Evolutionary conservation across 2,797 vertebrate species (phyloP), one percentile per base, ranked within the genome.

Genomic region (Sebastiscus tertius): DNA sequence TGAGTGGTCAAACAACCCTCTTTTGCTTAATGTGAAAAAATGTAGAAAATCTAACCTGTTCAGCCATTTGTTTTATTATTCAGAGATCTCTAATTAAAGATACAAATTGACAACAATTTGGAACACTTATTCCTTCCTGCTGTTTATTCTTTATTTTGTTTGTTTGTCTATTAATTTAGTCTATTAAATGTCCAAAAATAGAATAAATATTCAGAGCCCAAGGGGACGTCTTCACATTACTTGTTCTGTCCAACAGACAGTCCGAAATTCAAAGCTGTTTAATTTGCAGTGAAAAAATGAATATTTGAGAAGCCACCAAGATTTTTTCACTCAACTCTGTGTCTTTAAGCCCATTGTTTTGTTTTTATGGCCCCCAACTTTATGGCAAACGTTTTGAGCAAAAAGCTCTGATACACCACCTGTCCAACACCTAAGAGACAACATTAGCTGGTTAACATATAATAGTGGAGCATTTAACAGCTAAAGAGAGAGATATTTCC

Each of bases 61-160:
- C 56, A 49, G 52, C 4, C 36, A 27, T 67, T 67, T 73, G 11
- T 81, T 36, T 39, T 6, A 34, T n/a, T 68, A 29, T 67, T 59
- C 13, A 72, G 52, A 75, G 24, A 63, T 46, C 1, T 29, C 42
- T 72, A 56, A 80, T 72, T 83, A 42, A 63, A 76, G 6, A 68
- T 10, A 75, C 14, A 59, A 42, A 67, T 62, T 24, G 20, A 33
- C 20, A 72, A 58, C 11, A 26, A 64, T 56, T 22, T 60, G 20
- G 10, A 65, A 36, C 4, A 75, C 12, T 20, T 72, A n/a, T 34
- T 83, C 11, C 11, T 60, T 36, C 46, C 12, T 33, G 10, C 11
- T 59, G 18, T 24, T 56, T 7, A 22, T 63, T 85, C 20, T 68
- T 46, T 4, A 2, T 58, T 66, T 73, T 10, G 2, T 42, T 60